Evolutionary conservation across 2,888 invertebrate species (phyloP), one percentile per base, ranked within the genome.

Genomic region (Xanthia togata): DNA sequence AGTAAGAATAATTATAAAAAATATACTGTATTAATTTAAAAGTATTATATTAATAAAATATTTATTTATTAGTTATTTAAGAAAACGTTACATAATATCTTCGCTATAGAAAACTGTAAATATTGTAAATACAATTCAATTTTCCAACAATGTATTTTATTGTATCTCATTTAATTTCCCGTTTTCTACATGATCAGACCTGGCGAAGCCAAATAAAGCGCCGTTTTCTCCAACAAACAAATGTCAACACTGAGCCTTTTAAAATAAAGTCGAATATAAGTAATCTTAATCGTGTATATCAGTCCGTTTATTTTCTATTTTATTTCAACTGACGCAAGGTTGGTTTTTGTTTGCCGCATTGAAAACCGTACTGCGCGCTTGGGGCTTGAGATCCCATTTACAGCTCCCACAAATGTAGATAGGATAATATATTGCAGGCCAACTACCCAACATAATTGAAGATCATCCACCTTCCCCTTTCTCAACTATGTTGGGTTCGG

Each of bases 21-120:
- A n/a, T 17, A 9, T 41, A 3, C 64, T 41, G 3, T 31, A 23
- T 44, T 65, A 2, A n/a, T 47, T 70, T 47, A 14, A 53, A 35
- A 62, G 20, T 62, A 23, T 44, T 76, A 31, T 60, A 75, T 31
- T 38, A 9, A 31, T 50, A 17, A 38, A 41, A 26, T 74, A 31
- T 74, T 50, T 44, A 62, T 62, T 62, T 44, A 60, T 76, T 50
- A 12, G 6, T 35, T n/a, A 57, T 75, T n/a, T 74, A 74, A 14
- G 12, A 74, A 73, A 26, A 70, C 4, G 14, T 70, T 71, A 23
- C 14, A 47, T 47, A 68, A 38, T 50, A 23, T 60, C 6, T 9
- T 50, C 5, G 26, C 35, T 23, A 26, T 53, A 55, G 11, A 50
- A 26, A 60, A 44, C 6, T 68, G 44, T 62, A 79, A 44, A 69